Conservation (phyloP, 2,888 invertebrate species). For the Scaptomyza flava region DNA sequence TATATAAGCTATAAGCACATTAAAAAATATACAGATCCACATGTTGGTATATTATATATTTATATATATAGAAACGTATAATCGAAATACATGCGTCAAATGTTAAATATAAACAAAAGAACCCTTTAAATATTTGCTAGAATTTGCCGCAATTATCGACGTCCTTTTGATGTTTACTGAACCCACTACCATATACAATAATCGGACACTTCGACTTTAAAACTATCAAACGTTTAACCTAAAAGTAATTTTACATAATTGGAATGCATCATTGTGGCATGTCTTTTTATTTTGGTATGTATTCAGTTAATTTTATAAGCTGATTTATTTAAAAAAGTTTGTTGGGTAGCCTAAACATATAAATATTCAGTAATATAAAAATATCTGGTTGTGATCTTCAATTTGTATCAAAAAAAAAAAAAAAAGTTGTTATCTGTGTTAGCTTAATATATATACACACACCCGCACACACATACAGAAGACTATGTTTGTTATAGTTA, state of each 20-base stretch:
- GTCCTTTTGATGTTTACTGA: slow-evolving; percentile 57
- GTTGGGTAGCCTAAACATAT: slow-evolving; percentile 14
- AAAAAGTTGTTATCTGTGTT: slow-evolving; percentile 7
- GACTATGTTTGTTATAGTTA: slow-evolving; percentile 10
- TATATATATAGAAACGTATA: slow-evolving; percentile 32
- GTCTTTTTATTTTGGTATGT: slow-evolving; percentile 70
- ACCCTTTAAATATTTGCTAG: slow-evolving; percentile 42
- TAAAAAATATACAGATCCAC: slow-evolving; percentile 28
- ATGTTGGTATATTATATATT: slow-evolving; percentile 25
- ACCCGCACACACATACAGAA: neutral
- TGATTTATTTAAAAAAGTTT: slow-evolving; percentile 7
- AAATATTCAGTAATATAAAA: slow-evolving; percentile 1
- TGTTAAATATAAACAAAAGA: slow-evolving; percentile 37
- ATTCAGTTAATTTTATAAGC: slow-evolving; percentile 33
- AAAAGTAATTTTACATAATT: slow-evolving; percentile 48
- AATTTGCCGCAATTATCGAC: slow-evolving; percentile 54
- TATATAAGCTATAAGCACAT: slow-evolving; percentile 53
- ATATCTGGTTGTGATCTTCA: slow-evolving; percentile 57
- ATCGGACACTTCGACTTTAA: slow-evolving; percentile 34
- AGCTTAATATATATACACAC: slow-evolving; percentile 3
- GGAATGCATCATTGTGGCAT: slow-evolving; percentile 69
- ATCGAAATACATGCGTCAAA: slow-evolving; percentile 31
- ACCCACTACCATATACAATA: slow-evolving; percentile 34
- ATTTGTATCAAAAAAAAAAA: slow-evolving; percentile 23
- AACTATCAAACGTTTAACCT: slow-evolving; percentile 26